A percentile compares a stretch with the other conserved stretches of the same genome.
These are phyloP conservation scores for Phallusia fumigata DNA, from an alignment of 23 tunicate species.

Conservation along the genomic window DNA sequence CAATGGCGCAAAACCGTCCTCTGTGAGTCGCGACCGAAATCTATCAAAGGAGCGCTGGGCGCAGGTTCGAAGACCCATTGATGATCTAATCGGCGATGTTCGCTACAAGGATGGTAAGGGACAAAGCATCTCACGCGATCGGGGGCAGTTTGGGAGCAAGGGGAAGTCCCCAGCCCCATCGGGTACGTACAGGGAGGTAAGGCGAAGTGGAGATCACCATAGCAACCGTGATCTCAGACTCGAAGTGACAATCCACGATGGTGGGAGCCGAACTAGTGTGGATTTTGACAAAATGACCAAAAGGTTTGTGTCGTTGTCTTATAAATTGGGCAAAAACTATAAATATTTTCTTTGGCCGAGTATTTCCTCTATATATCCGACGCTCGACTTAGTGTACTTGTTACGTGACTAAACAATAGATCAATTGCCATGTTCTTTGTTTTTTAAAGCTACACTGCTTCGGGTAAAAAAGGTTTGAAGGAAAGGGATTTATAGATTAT, in stretches of 20 bases:
- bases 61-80: neutral
- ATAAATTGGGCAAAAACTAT: no score
- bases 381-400: no score
- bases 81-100: neutral
- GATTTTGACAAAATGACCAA: neutral
- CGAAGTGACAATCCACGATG: constrained; percentile 1
- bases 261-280: neutral
- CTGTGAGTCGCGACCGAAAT: neutral
- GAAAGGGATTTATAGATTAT: no score
- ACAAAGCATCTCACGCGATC: neutral
- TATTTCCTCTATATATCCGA: no score
- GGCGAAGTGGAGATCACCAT: neutral
- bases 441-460: no score
- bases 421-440: no score
- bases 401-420: no score
- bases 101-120: neutral
- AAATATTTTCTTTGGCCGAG: no score
- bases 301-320: no score
- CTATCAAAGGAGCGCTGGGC: neutral
- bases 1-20: neutral
- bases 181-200: neutral
- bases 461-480: no score
- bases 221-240: neutral
- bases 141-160: neutral
- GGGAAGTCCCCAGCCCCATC: neutral